Conservation (phyloP, 2,888 invertebrate genomes). For the Pristionchus fissidentatus region DNA sequence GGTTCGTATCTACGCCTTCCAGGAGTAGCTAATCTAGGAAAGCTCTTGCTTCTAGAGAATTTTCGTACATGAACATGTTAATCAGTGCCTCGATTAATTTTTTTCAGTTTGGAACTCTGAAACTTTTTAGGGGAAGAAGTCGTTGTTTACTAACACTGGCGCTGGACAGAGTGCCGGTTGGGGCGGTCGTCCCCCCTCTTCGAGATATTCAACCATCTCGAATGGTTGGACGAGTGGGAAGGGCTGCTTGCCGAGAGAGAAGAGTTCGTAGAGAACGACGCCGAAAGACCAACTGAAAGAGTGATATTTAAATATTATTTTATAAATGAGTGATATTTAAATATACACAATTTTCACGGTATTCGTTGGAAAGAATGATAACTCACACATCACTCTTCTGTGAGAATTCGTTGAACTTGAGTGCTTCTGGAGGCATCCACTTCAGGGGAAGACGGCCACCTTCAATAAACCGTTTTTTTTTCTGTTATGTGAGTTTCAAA, state of each 20-base stretch:
- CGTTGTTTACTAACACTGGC: not conserved
- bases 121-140: too few species aligned
- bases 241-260: conserved; percentile 60
- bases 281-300: conserved; percentile 65
- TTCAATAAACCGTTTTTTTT: too few species aligned
- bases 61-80: too few species aligned
- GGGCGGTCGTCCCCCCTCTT: conserved; percentile 58
- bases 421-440: conserved; percentile 70
- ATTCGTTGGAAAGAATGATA: not conserved
- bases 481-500: too few species aligned
- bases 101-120: too few species aligned
- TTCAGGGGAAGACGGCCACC: conserved; percentile 66
- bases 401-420: conserved; percentile 66
- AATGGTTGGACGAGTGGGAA: conserved; percentile 59
- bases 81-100: too few species aligned
- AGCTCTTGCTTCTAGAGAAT: not conserved
- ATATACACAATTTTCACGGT: not conserved
- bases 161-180: conserved; percentile 55
- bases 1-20: too few species aligned
- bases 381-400: conserved; percentile 65
- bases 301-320: not conserved
- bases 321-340: not conserved
- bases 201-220: conserved; percentile 64
- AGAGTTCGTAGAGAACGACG: conserved; percentile 65
- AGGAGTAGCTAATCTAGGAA: not conserved